Evolutionary conservation across 2,113 vertebrate genomes (phyloP).

Genomic region (Smithornis capensis): DNA sequence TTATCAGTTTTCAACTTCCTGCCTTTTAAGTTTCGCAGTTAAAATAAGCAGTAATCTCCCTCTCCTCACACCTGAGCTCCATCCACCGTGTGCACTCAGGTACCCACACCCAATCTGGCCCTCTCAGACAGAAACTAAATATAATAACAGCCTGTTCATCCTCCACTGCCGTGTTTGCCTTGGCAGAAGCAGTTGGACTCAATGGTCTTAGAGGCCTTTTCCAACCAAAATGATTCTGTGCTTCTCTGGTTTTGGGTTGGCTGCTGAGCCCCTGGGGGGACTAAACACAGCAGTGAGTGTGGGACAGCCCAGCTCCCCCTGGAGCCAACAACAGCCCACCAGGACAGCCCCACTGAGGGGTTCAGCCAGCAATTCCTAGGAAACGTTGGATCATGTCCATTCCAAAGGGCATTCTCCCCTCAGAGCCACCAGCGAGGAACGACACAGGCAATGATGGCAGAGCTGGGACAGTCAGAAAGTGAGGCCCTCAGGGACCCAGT

Average conservation of each 20-base stretch:
- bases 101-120: background rate
- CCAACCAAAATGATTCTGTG: accelerated
- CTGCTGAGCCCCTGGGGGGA: background rate
- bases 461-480: background rate
- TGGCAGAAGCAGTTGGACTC: background rate
- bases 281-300: background rate
- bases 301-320: accelerated
- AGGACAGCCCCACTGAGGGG: background rate
- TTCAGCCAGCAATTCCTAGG: background rate
- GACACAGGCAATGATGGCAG: accelerated
- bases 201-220: background rate
- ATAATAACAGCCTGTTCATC: background rate
- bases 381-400: background rate
- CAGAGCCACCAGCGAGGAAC: background rate
- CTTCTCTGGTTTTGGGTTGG: background rate
- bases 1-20: background rate
- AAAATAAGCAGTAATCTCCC: background rate
- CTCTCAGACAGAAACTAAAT: background rate
- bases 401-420: background rate
- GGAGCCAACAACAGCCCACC: background rate
- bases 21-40: background rate
- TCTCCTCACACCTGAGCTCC: background rate
- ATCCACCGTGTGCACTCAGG: background rate
- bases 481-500: background rate
- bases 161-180: background rate